phyloP scores from a whole-genome alignment of 2,888 invertebrate genomes.

The Apodemia duryi region DNA sequence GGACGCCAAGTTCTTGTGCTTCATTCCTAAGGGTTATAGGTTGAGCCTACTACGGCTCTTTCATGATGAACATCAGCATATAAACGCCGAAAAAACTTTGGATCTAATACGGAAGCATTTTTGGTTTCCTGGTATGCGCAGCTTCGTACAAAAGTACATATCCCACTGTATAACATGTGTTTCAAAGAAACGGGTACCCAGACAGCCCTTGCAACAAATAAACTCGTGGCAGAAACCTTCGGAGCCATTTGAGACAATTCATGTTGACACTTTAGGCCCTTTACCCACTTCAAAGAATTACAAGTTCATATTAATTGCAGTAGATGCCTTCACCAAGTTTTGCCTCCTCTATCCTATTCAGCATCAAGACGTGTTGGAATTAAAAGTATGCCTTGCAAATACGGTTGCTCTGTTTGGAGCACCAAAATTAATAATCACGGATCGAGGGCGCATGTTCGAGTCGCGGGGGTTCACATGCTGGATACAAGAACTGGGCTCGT shows the following conservation, averaged over 20 bases:
- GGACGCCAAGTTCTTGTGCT: slow-evolving; percentile 19
- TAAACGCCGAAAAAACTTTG: slow-evolving; percentile 17
- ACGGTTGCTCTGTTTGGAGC: background rate
- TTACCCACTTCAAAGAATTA: slow-evolving; percentile 17
- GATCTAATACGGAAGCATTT: slow-evolving; percentile 18
- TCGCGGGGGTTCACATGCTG: slow-evolving; percentile 22
- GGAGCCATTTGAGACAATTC: slow-evolving; percentile 29
- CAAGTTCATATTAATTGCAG: slow-evolving; percentile 24
- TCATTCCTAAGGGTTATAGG: too few species aligned
- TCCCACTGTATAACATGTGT: slow-evolving; percentile 21
- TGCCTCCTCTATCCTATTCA: too few species aligned
- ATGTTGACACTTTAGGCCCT: slow-evolving; percentile 23
- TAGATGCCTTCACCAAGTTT: too few species aligned
- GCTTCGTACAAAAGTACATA: slow-evolving; percentile 17
- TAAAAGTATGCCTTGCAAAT: background rate
- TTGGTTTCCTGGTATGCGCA: slow-evolving; percentile 19
- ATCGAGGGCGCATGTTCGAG: slow-evolving; percentile 33
- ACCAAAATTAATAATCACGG: slow-evolving; percentile 26
- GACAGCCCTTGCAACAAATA: slow-evolving; percentile 28
- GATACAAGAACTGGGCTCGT: slow-evolving; percentile 22
- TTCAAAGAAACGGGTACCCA: slow-evolving; percentile 26
- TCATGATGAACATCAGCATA: slow-evolving; percentile 27
- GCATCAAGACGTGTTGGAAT: background rate
- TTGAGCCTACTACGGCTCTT: slow-evolving; percentile 35
- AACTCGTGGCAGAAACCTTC: slow-evolving; percentile 32